A percentile compares a stretch with the other conserved stretches of the same genome.
Conservation (phyloP, 2,888 invertebrate species). For the Cyrtodaria siliqua region DNA sequence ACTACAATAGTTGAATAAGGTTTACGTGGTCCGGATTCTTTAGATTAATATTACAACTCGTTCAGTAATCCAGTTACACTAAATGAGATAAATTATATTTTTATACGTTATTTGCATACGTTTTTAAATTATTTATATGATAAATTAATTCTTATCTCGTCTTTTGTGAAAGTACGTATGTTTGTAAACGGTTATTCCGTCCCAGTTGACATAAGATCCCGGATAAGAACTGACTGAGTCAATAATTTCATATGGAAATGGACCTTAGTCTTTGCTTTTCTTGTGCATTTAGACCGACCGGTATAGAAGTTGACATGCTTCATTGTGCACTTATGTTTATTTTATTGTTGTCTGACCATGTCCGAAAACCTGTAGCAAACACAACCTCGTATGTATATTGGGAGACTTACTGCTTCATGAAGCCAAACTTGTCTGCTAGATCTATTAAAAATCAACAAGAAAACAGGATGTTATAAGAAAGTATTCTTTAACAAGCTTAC, state of each 20-base stretch:
- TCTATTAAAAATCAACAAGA: no score
- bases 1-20: slow-evolving; percentile 10
- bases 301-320: no score
- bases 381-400: no score
- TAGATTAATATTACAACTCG: slow-evolving; percentile 26
- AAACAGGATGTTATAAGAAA: no score
- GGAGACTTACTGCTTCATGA: no score
- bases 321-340: no score
- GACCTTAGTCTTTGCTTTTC: slow-evolving; percentile 26
- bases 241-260: slow-evolving; percentile 30
- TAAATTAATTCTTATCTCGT: not conserved
- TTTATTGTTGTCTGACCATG: no score
- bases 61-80: not conserved
- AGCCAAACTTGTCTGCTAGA: no score
- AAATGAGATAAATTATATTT: slow-evolving; percentile 16
- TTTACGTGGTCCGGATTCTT: slow-evolving; percentile 33
- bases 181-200: slow-evolving; percentile 18
- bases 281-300: slow-evolving; percentile 12
- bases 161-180: not conserved
- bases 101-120: slow-evolving; percentile 6
- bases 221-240: no score
- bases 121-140: slow-evolving; percentile 9
- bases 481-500: no score
- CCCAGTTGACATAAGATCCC: not conserved
- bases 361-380: no score